phyloP scores from a whole-genome alignment of 2,888 invertebrate species.

The Mimas tiliae region DNA sequence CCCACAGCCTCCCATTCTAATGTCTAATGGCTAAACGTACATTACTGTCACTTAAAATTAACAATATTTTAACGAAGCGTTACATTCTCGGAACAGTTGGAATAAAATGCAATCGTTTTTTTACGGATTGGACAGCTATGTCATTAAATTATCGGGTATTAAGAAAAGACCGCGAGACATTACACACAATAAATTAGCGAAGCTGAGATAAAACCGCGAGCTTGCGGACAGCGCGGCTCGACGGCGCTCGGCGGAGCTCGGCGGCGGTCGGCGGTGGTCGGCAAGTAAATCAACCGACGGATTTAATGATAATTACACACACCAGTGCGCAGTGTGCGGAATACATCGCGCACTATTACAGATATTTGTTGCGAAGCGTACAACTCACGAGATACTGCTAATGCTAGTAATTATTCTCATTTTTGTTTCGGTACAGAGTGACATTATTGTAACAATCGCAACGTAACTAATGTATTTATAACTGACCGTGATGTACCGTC shows the following conservation, averaged over 20 bases:
- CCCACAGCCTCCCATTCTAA: background rate
- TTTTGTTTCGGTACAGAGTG: conserved; percentile 5
- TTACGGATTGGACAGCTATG: background rate
- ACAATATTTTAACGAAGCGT: background rate
- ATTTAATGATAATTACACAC: conserved; percentile 7
- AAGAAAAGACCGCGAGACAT: conserved; percentile 15
- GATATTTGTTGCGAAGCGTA: background rate
- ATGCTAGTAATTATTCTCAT: conserved; percentile 6
- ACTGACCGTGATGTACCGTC: conserved; percentile 10
- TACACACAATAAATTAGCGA: conserved; percentile 17
- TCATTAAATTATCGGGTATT: conserved; percentile 15
- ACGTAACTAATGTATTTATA: conserved; percentile 11
- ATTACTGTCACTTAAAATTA: background rate
- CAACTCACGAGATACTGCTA: background rate
- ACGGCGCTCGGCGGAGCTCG: background rate
- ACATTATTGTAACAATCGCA: conserved; percentile 5
- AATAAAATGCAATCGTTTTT: conserved; percentile 33
- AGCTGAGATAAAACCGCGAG: conserved; percentile 2
- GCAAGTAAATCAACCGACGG: conserved; percentile 5
- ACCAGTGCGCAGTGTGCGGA: background rate
- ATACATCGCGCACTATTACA: background rate
- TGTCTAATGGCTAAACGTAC: background rate
- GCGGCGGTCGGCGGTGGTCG: background rate
- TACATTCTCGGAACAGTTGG: background rate
- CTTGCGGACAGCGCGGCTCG: conserved; percentile 20